Evolutionary conservation across 2,888 invertebrate genomes (phyloP), one percentile per base, ranked within the genome.

Genomic region (Empis stercorea): DNA sequence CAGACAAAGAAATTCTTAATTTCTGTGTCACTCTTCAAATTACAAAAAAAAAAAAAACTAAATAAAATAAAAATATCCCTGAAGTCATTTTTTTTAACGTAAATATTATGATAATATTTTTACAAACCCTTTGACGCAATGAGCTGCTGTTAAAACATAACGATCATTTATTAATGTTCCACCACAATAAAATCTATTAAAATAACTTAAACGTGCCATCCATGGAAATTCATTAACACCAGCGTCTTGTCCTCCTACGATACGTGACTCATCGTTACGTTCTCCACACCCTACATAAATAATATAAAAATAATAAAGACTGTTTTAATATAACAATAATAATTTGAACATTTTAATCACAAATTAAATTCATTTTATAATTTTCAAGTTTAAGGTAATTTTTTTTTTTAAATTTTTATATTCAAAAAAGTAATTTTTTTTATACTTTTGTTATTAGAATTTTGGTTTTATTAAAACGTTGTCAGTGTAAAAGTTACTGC

Each of bases 171-270:
- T 85, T 52, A 89, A 73, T 70, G 86, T 85, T 41, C 87, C 89
- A 13, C 89, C 91, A 61, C 91, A 92, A 68, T 91, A 91, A 72
- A 91, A 91, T 59, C 84, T 76, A 66, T 87, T 87, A 70, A 89
- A 83, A 70, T 91, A 91, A 4, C 84, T 83, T 43, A 92, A 73
- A 46, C 86, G 76, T 14, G 81, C 88, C 79, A 91, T 86, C 91
- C 91, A 92, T 6, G 91, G 91, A 65, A 84, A 89, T 66, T 88
- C 87, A 61, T 87, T 84, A 57, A 78, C 71, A 34, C 76, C 76
- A 0, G 88, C 79, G 15, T 82, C 80, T 46, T 76, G 76, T 2
- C 91, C 91, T 2, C 87, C 88, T 1, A 91, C 86, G 54, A 92
- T 87, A 50, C 89, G 76, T 45, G 81, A 79, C 53, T 79, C 83